These are phyloP conservation scores for Aphyosemion australe DNA, from an alignment of 2,113 vertebrate species.

Conservation along the genomic window DNA sequence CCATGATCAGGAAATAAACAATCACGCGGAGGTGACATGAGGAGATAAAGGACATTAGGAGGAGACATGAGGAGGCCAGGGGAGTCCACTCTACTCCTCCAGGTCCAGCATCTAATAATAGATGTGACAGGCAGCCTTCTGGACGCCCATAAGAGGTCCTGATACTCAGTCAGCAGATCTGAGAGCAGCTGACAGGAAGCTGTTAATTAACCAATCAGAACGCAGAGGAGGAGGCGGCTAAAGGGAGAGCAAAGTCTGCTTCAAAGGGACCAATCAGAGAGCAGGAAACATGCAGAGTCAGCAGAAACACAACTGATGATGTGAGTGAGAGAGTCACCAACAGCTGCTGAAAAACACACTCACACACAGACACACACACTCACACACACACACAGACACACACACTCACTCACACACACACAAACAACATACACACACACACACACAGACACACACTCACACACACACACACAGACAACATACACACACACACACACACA, in stretches of 20 bases:
- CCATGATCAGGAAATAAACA: neutral
- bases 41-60: neutral
- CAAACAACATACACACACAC: constrained; percentile 15
- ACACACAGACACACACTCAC: neutral
- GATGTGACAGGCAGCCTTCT: constrained; percentile 46
- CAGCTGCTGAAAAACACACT: constrained; percentile 20
- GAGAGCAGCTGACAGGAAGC: constrained; percentile 58
- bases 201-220: constrained; percentile 44
- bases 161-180: constrained; percentile 51
- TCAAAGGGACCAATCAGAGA: constrained; percentile 50
- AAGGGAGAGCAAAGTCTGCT: constrained; percentile 38
- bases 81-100: neutral
- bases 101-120: constrained; percentile 41
- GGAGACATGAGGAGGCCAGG: neutral
- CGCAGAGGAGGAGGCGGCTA: constrained; percentile 5
- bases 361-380: neutral
- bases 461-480: constrained; percentile 3
- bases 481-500: neutral
- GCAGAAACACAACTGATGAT: constrained; percentile 35
- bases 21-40: neutral
- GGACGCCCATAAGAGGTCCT: constrained; percentile 65
- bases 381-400: neutral
- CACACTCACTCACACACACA: constrained; percentile 26
- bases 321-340: constrained; percentile 11
- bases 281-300: constrained; percentile 37